Percentiles rank a stretch among this genome's conserved stretches.
phyloP scores from a whole-genome alignment of 2,888 invertebrate genomes.

The Scrobipalpa atriplicella region DNA sequence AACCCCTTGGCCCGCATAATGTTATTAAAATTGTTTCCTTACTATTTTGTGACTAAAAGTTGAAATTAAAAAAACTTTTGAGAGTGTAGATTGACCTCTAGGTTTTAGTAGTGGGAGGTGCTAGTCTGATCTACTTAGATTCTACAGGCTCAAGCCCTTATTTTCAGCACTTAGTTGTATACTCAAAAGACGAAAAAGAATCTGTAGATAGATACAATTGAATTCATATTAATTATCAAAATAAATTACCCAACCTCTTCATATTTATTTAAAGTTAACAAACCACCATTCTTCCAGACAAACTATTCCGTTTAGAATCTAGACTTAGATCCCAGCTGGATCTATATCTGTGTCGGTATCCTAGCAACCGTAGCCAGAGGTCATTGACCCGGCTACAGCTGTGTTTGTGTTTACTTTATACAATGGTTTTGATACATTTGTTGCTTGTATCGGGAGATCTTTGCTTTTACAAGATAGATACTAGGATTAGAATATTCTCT shows the following conservation, averaged over 20 bases:
- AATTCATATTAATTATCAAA: no score
- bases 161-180: no score
- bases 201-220: no score
- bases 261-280: neutral
- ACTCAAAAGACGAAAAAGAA: no score
- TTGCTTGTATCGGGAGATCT: neutral
- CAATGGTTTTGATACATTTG: slow-evolving; percentile 8
- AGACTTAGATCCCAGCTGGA: slow-evolving; percentile 5
- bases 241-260: neutral
- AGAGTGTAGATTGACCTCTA: no score
- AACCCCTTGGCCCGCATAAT: no score
- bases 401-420: slow-evolving; percentile 14
- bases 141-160: no score
- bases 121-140: no score
- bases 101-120: no score
- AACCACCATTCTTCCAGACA: neutral
- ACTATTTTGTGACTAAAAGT: no score
- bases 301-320: slow-evolving; percentile 2
- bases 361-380: slow-evolving; percentile 4
- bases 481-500: neutral
- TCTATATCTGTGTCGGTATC: slow-evolving; percentile 11
- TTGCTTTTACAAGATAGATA: neutral
- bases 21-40: no score
- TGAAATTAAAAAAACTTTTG: no score
- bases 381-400: slow-evolving; percentile 15